Conservation (phyloP, 2,888 invertebrate genomes). For the Microctonus hyperodae region DNA sequence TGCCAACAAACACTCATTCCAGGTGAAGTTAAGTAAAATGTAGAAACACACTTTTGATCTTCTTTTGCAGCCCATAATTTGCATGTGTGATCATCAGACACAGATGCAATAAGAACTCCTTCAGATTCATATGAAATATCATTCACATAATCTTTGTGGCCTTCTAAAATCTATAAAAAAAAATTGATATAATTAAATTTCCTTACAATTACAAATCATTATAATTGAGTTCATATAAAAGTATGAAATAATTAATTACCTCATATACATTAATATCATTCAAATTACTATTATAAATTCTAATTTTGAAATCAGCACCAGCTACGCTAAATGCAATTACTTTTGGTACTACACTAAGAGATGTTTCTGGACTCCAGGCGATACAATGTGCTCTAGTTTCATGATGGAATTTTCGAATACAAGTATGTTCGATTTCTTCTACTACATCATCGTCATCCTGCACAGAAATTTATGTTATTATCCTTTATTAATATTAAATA, state of each 20-base stretch:
- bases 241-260: constrained; percentile 50
- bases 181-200: constrained; percentile 28
- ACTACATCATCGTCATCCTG: constrained; percentile 65
- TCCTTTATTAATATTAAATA: constrained; percentile 24
- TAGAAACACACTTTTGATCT: constrained; percentile 66
- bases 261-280: constrained; percentile 64
- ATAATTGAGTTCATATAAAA: not conserved
- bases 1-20: constrained; percentile 76
- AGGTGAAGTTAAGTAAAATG: constrained; percentile 72
- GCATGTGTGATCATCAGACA: constrained; percentile 79
- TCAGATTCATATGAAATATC: constrained; percentile 74
- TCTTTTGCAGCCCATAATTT: constrained; percentile 71
- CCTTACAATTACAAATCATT: not conserved
- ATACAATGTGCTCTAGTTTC: constrained; percentile 67
- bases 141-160: constrained; percentile 76
- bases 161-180: constrained; percentile 65
- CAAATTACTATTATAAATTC: constrained; percentile 68
- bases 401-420: constrained; percentile 67
- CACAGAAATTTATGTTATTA: constrained; percentile 42
- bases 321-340: constrained; percentile 67
- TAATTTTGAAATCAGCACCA: constrained; percentile 67
- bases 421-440: constrained; percentile 66
- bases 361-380: constrained; percentile 71
- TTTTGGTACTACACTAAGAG: constrained; percentile 68
- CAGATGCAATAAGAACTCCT: constrained; percentile 75